These are phyloP conservation scores for Neodiprion fabricii DNA, from an alignment of 1,140 invertebrate species.

Conservation along the genomic window DNA sequence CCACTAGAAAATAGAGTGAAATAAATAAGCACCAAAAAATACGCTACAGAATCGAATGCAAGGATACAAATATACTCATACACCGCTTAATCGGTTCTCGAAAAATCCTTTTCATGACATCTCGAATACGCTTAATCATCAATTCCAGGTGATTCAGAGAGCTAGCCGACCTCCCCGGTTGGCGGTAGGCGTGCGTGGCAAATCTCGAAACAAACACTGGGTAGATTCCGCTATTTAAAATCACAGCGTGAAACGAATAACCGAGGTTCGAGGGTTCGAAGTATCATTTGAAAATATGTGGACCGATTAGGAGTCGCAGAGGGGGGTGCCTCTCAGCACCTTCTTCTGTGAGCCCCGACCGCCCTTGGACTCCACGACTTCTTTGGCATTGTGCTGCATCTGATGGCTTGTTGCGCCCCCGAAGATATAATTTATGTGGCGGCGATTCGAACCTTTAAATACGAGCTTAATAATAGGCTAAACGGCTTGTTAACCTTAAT, in stretches of 20 bases:
- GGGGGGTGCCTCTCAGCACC: background rate
- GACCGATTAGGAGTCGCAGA: constrained; percentile 41
- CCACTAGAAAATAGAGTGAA: no score
- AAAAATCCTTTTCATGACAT: no score
- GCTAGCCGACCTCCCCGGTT: no score
- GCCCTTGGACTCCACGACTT: background rate
- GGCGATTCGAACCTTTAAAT: constrained; percentile 40
- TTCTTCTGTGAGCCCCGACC: background rate
- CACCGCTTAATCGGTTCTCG: no score
- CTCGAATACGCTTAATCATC: no score
- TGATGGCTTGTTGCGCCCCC: background rate
- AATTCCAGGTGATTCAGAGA: no score
- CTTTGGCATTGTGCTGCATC: background rate
- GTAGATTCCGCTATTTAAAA: constrained; percentile 45
- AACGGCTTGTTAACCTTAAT: constrained; percentile 56
- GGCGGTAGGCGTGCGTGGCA: constrained; percentile 31
- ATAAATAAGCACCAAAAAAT: no score
- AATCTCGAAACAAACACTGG: constrained; percentile 45
- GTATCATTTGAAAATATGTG: constrained; percentile 51
- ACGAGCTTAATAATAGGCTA: constrained; percentile 52
- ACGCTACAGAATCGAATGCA: no score
- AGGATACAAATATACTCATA: no score
- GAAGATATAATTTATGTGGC: constrained; percentile 42
- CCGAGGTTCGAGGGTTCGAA: background rate
- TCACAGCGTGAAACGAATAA: constrained; percentile 41